Conservation (phyloP, 2,113 vertebrate species). For the Buteo buteo region DNA sequence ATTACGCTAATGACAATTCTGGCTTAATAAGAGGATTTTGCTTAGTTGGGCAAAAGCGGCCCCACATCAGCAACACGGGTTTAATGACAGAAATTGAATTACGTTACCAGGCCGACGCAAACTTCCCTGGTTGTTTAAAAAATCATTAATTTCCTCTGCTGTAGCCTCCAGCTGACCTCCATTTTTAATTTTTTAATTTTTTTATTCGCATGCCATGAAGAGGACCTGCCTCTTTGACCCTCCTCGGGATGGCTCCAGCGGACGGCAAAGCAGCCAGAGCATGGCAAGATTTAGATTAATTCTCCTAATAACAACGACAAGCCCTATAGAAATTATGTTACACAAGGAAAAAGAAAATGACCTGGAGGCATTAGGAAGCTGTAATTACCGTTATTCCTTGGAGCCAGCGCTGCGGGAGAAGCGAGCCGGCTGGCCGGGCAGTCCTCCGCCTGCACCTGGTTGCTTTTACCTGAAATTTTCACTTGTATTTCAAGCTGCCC, state of each 20-base stretch:
- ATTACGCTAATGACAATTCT: neutral
- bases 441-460: neutral
- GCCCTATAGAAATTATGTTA: constrained; percentile 18
- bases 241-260: neutral
- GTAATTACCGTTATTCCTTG: neutral
- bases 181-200: neutral
- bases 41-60: neutral
- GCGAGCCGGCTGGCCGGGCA: neutral
- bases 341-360: neutral
- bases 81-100: constrained; percentile 31
- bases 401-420: neutral
- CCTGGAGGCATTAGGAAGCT: neutral
- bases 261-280: neutral
- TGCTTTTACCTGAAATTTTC: neutral
- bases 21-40: constrained; percentile 1
- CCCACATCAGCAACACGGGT: neutral
- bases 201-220: neutral
- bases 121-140: constrained; percentile 35
- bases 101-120: neutral
- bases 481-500: neutral
- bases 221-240: constrained; percentile 37
- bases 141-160: neutral
- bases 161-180: constrained; percentile 55
- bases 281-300: neutral
- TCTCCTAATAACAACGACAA: neutral